These are phyloP conservation scores for Crepidodera aurea DNA, from an alignment of 2,888 invertebrate genomes.

Conservation along the genomic window DNA sequence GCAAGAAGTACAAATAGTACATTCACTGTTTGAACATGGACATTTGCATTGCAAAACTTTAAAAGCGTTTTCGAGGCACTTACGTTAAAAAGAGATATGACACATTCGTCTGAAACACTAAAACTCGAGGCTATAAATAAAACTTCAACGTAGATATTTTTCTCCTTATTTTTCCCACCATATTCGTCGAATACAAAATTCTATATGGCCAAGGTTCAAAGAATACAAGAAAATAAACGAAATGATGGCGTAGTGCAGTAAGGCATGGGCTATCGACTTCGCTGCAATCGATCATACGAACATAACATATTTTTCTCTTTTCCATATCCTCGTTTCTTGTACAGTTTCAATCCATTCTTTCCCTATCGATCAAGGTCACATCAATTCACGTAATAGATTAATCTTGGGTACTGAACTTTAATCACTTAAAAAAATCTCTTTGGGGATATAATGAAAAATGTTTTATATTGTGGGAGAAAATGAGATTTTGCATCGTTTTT, in stretches of 20 bases:
- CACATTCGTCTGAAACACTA: too few relatives aligned
- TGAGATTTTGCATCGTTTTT: neutral
- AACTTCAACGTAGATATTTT: neutral
- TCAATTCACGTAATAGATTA: neutral
- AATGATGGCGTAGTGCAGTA: neutral
- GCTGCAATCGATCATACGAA: neutral
- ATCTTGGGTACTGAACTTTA: neutral
- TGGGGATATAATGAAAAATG: neutral
- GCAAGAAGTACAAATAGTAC: too few relatives aligned
- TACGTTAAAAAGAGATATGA: too few relatives aligned
- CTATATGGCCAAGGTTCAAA: neutral
- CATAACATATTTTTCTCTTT: conserved; percentile 1
- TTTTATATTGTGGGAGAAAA: neutral
- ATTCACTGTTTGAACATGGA: too few relatives aligned
- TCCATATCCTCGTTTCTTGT: neutral
- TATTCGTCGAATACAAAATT: neutral
- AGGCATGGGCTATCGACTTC: neutral
- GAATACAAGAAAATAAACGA: neutral
- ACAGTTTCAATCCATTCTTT: neutral
- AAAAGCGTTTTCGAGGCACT: too few relatives aligned
- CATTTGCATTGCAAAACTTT: too few relatives aligned
- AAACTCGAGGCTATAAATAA: too few relatives aligned
- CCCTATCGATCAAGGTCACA: neutral
- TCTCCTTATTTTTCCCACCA: neutral
- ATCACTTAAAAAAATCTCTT: neutral